Base-by-base conservation (phyloP, 2,797 vertebrate species). In the Mormyrops attenuatus region DNA sequence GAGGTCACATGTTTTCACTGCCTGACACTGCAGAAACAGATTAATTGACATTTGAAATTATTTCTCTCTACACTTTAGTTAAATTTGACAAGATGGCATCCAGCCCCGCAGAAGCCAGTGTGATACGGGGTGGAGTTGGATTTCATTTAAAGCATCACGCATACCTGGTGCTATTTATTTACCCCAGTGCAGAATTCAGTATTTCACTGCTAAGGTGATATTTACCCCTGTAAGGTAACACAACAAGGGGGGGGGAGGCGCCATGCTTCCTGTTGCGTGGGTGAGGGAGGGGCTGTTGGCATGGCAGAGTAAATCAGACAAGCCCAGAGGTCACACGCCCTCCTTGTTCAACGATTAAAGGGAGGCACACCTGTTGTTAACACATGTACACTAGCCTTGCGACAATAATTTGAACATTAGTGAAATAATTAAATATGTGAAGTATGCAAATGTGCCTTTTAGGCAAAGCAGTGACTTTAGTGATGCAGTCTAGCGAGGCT, bases 331-430 rank as follows among this genome's bases (percentile, higher is more conserved):
- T 80, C 73, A 80, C 73, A 44, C 38, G 17, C 73, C 38, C 73
- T n/a, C 38, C 73, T 3, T 80, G 73, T 80, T 44, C 73, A n/a
- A 3, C 0, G 73, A 20, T 44, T 44, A 80, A 80, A 44, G 38
- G 73, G 17, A 44, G 38, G 34, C 73, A 44, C 17, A 44, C 73
- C 73, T 44, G 73, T 80, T 80, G 73, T 80, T 44, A 80, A 80
- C 38, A 80, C 73, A 80, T 44, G 73, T 50, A 50, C 82, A 50
- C 47, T 2, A 26, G 82, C n/a, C 47, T 52, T 22, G 41, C n/a
- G 30, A 85, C 82, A 85, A 85, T 80, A 49, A 50, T 85, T 85
- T 85, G 82, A 85, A 85, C 82, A 49, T 85, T 26, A 49, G 22
- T 50, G 47, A 85, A 85, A 80, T 49, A 22, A 85, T 85, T 50